Evolutionary conservation across 2,113 vertebrate species (phyloP).

Genomic region (Phylloscopus whistleri): DNA sequence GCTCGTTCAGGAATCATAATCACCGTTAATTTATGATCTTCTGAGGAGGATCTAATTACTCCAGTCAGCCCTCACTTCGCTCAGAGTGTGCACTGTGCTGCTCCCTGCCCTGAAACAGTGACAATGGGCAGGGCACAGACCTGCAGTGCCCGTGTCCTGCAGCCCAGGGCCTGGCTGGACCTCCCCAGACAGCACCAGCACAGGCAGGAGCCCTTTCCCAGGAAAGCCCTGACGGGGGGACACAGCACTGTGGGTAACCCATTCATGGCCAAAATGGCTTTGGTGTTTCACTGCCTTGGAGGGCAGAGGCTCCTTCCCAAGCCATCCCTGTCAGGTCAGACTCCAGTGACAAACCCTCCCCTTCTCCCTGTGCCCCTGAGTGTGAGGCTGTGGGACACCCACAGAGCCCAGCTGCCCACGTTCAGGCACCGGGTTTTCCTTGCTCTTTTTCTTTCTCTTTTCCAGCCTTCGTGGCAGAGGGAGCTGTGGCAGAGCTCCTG

Average conservation of each 20-base stretch:
- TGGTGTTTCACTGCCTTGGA: no score
- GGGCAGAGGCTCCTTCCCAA: background rate
- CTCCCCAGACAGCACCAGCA: background rate
- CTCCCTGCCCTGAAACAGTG: background rate
- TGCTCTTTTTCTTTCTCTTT: background rate
- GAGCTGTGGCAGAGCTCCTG: background rate
- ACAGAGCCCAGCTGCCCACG: background rate
- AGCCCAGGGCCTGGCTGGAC: background rate
- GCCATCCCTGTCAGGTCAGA: rapidly evolving
- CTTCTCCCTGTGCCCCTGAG: no score
- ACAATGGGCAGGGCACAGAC: background rate
- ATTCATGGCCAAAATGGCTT: background rate
- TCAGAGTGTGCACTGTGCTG: background rate
- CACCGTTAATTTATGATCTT: conserved; percentile 51
- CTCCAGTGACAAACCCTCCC: background rate
- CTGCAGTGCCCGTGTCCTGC: rapidly evolving
- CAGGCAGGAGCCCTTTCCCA: background rate
- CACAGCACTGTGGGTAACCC: rapidly evolving
- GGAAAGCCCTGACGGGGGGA: background rate
- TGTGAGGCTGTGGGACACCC: background rate
- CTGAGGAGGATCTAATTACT: background rate
- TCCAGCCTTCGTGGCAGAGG: background rate
- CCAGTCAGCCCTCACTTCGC: background rate
- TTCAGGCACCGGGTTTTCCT: no score
- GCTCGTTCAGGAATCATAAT: conserved; percentile 35